phyloP scores from a whole-genome alignment of 2,888 invertebrate species.

The Carcina quercana region DNA sequence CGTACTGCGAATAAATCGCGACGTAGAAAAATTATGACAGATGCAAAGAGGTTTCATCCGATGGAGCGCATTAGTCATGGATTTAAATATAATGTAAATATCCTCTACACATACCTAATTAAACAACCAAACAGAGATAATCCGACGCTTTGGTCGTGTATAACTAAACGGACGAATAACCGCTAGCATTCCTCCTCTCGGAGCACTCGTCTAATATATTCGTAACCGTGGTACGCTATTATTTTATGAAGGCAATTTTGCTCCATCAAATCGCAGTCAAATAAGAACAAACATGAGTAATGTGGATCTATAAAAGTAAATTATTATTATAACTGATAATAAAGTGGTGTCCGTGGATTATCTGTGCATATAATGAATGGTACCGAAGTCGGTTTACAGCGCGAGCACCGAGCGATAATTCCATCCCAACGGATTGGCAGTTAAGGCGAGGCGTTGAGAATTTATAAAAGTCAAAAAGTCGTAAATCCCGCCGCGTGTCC shows the following conservation, averaged over 20 bases:
- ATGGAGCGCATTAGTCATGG: constrained; percentile 55
- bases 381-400: constrained; percentile 52
- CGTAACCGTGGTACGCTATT: constrained; percentile 42
- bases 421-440: constrained; percentile 51
- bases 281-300: constrained; percentile 70
- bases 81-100: constrained; percentile 59
- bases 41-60: constrained; percentile 46
- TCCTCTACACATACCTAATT: constrained; percentile 48
- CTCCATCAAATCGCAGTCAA: constrained; percentile 61
- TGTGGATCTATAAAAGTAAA: constrained; percentile 71
- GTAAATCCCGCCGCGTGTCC: constrained; percentile 46
- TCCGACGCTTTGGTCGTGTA: constrained; percentile 30
- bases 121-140: constrained; percentile 44
- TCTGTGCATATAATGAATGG: constrained; percentile 65
- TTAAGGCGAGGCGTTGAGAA: constrained; percentile 60
- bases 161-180: constrained; percentile 37
- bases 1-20: constrained; percentile 62
- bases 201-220: constrained; percentile 28
- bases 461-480: constrained; percentile 68
- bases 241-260: constrained; percentile 60
- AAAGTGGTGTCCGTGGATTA: constrained; percentile 69
- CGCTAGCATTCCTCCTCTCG: constrained; percentile 26
- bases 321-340: constrained; percentile 73
- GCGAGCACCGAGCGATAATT: constrained; percentile 56
- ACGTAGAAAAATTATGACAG: constrained; percentile 74